A percentile compares a stretch with the other conserved stretches of the same genome.
phyloP scores from a whole-genome alignment of 1,140 invertebrate species.

The silkworm (Bombyx mori) region ASM3026992v2 NC_085126.1:6514001-6514500 shows the following conservation, averaged over 20 bases:
- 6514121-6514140: constrained; percentile 14
- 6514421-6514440: too few species aligned
- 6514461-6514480: too few species aligned
- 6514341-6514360: constrained; percentile 1
- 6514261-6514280: constrained; percentile 6
- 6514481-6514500: too few species aligned
- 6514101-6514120: constrained; percentile 11
- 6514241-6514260: constrained; percentile 24
- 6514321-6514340: constrained; percentile 5
- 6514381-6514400: too few species aligned
- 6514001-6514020: constrained; percentile 22
- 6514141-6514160: constrained; percentile 11
- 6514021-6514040: constrained; percentile 22
- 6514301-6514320: constrained; percentile 7
- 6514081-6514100: constrained; percentile 23
- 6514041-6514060: constrained; percentile 28
- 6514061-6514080: constrained; percentile 39
- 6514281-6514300: too few species aligned
- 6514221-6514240: constrained; percentile 16
- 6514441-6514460: too few species aligned
- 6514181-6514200: constrained; percentile 16
- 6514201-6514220: constrained; percentile 20
- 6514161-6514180: constrained; percentile 15
- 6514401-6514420: too few species aligned
- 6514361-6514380: constrained; percentile 3